phyloP scores from a whole-genome alignment of 2,797 vertebrate genomes.

The Channa striata region DNA sequence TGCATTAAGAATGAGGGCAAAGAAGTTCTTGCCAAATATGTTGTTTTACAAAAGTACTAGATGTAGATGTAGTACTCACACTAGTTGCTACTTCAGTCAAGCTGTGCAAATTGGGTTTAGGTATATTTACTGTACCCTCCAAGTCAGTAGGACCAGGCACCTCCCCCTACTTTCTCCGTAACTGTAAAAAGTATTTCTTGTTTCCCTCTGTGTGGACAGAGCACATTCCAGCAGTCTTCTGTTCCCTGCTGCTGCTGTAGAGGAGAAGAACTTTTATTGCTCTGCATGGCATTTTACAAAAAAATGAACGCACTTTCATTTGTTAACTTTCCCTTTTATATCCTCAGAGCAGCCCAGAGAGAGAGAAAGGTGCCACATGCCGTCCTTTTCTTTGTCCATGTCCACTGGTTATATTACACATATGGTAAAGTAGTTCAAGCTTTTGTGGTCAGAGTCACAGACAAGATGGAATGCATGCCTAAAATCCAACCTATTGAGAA shows the following conservation, averaged over 20 bases:
- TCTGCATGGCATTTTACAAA: conserved; percentile 64
- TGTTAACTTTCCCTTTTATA: conserved; percentile 66
- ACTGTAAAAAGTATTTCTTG: conserved; percentile 22
- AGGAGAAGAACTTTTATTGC: conserved; percentile 54
- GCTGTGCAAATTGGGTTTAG: not conserved
- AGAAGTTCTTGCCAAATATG: not conserved
- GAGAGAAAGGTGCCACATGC: conserved; percentile 53
- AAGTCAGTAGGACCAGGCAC: conserved; percentile 31
- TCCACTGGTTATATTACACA: conserved; percentile 44
- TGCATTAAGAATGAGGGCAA: too few species aligned
- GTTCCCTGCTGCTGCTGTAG: conserved; percentile 57
- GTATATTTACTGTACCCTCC: conserved; percentile 25
- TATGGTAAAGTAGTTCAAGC: conserved; percentile 38
- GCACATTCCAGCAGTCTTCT: conserved; percentile 64
- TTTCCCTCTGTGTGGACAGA: conserved; percentile 42
- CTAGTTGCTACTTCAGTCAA: not conserved
- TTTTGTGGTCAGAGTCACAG: conserved; percentile 1
- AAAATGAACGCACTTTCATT: conserved; percentile 63
- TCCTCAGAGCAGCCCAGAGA: conserved; percentile 46
- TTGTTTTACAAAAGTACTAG: too few species aligned
- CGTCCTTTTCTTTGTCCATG: conserved; percentile 45
- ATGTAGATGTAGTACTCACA: too few species aligned
- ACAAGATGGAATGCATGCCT: conserved; percentile 18
- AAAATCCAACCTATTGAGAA: conserved; percentile 26
- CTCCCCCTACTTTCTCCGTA: conserved; percentile 19